Percentiles rank a stretch among this genome's conserved stretches.
These are phyloP conservation scores for Carassius gibelio DNA, from an alignment of 2,113 vertebrate species.

Conservation along the genomic window DNA sequence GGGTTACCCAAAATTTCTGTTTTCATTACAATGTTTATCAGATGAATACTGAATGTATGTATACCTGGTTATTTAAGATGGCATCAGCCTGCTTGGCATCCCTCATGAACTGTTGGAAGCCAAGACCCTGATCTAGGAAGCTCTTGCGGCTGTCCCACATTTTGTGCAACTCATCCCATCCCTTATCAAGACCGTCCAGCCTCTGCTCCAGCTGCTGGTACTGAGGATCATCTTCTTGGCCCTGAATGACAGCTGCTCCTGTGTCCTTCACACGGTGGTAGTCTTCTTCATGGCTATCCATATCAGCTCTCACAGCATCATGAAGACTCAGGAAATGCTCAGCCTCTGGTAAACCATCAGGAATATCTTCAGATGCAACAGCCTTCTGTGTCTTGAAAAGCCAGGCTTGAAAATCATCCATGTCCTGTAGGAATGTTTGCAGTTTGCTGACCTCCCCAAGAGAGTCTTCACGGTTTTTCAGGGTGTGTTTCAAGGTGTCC, in stretches of 20 bases:
- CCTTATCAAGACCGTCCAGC: constrained; percentile 80
- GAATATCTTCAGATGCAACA: constrained; percentile 85
- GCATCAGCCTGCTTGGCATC: constrained; percentile 87
- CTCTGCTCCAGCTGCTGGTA: constrained; percentile 87
- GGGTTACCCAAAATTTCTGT: neutral
- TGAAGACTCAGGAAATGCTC: constrained; percentile 86
- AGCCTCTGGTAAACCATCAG: constrained; percentile 80
- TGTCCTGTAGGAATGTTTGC: constrained; percentile 90
- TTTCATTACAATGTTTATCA: neutral
- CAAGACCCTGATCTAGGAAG: constrained; percentile 82
- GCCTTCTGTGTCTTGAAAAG: constrained; percentile 89
- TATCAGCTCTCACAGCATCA: constrained; percentile 76
- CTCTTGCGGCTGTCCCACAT: constrained; percentile 87
- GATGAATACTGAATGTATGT: neutral
- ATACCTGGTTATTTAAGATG: constrained; percentile 93
- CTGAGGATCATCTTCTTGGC: constrained; percentile 84
- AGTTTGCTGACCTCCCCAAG: constrained; percentile 92
- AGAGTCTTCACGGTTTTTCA: constrained; percentile 82
- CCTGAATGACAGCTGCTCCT: constrained; percentile 77
- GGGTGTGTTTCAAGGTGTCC: constrained; percentile 80
- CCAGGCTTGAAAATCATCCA: constrained; percentile 95
- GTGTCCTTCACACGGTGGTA: constrained; percentile 76
- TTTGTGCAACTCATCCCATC: constrained; percentile 86
- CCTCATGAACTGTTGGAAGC: constrained; percentile 92
- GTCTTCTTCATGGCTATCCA: constrained; percentile 77